Evolutionary conservation across 2,113 vertebrate genomes (phyloP).

Genomic region (Sisor rabdophorus): DNA sequence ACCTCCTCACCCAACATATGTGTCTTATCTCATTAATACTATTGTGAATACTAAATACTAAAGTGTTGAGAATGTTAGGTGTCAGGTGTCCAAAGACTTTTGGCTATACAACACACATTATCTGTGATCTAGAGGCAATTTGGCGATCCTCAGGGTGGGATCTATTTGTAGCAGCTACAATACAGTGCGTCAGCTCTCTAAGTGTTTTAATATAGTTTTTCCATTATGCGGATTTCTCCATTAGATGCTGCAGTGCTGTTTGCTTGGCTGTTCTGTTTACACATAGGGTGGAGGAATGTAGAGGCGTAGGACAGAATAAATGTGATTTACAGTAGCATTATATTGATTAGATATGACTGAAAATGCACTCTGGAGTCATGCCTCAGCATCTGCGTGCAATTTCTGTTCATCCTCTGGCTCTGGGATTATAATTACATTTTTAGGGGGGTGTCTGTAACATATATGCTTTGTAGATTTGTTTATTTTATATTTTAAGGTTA

Average conservation of each 20-base stretch:
- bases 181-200: background rate
- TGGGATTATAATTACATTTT: background rate
- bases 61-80: too few species aligned
- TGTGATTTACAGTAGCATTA: background rate
- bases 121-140: background rate
- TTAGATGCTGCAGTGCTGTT: background rate
- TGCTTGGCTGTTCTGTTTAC: background rate
- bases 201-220: constrained; percentile 13
- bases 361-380: background rate
- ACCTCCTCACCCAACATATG: too few species aligned
- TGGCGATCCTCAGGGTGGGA: background rate
- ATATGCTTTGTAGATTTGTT: background rate
- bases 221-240: background rate
- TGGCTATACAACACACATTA: background rate
- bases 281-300: background rate
- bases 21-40: too few species aligned
- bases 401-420: background rate
- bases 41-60: too few species aligned
- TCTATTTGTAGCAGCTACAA: background rate
- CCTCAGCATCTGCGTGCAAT: background rate
- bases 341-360: background rate
- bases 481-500: background rate
- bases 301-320: background rate
- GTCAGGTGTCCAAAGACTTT: too few species aligned
- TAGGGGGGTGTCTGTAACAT: background rate